Evolutionary conservation across 53 echinoderm and acorn worm species (phyloP), one percentile per base, ranked within the genome.

Genomic region (Zoroaster sp.): DNA sequence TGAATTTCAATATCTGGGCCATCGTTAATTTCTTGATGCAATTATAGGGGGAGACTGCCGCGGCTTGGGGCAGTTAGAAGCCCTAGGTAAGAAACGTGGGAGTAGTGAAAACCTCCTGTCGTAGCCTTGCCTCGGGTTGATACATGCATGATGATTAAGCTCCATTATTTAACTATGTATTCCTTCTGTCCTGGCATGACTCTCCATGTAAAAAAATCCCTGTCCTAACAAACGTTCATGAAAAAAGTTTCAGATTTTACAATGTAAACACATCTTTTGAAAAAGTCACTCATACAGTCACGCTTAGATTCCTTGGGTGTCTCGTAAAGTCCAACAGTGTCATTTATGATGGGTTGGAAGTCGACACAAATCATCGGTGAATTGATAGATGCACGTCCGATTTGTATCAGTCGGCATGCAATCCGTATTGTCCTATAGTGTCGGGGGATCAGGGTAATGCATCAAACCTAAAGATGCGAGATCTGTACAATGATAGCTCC

Each of bases 21-120:
- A 75, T 90, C 82, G 88, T 75, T 90, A 90, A 93, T 90, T 93
- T 93, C 93, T 83, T 93, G 93, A 93, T 89, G 93, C 93, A 93
- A 93, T 93, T 93, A 93, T 90, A 85, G 85, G 85, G 85, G 87
- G 42, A 80, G 79, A 72, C 73, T 80, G 83, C 77, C 49, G 88
- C 42, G 49, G 42, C 81, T 31, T 67, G 32, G 46, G 89, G 90
- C 88, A 12, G 80, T 45, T 52, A 23, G 52, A 21, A 75, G 81
- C 93, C 93, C 74, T 33, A 87, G 90, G 90, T 87, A 70, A 67
- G 90, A 87, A 87, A 86, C 93, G 66, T 75, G 93, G 90, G 88
- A 93, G 93, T 81, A 63, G 86, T 71, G 52, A 80, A 85, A 68
- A 59, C 78, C 93, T 90, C 89, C 93, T 88, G 86, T 90, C 73